Evolutionary conservation across 2,888 invertebrate genomes (phyloP).

Genomic region (Proisotoma minuta): DNA sequence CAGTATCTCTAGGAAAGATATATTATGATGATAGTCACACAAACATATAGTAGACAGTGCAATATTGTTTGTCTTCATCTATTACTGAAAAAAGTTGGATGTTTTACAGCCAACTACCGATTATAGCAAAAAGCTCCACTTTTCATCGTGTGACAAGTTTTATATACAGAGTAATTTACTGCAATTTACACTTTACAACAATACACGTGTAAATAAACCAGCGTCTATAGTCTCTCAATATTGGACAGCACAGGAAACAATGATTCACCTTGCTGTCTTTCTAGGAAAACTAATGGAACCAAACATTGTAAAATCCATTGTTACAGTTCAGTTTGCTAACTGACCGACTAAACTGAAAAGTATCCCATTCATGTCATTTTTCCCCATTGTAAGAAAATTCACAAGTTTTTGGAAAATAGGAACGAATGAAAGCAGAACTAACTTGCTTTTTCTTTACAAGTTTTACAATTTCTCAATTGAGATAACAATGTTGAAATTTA

Average conservation of each 20-base stretch:
- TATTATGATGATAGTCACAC: background rate
- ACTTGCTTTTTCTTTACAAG: no score
- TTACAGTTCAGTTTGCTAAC: background rate
- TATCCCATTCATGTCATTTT: no score
- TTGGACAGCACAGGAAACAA: background rate
- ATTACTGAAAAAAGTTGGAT: background rate
- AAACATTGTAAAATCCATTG: no score
- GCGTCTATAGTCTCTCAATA: background rate
- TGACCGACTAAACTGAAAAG: background rate
- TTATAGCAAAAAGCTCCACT: background rate
- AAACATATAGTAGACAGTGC: background rate
- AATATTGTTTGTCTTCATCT: background rate
- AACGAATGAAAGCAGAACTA: conserved; percentile 4
- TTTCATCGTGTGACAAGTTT: background rate
- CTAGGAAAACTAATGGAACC: background rate
- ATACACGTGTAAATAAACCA: conserved; percentile 2
- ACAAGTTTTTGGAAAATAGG: no score
- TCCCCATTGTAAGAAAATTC: no score
- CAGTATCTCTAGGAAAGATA: no score
- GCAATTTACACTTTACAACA: conserved; percentile 5
- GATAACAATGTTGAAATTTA: no score
- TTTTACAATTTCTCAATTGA: no score
- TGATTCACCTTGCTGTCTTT: background rate
- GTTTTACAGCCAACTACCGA: background rate
- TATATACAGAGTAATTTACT: background rate